These are phyloP conservation scores for Chiloscyllium plagiosum DNA, from an alignment of 2,113 vertebrate species.

Conservation along the genomic window DNA sequence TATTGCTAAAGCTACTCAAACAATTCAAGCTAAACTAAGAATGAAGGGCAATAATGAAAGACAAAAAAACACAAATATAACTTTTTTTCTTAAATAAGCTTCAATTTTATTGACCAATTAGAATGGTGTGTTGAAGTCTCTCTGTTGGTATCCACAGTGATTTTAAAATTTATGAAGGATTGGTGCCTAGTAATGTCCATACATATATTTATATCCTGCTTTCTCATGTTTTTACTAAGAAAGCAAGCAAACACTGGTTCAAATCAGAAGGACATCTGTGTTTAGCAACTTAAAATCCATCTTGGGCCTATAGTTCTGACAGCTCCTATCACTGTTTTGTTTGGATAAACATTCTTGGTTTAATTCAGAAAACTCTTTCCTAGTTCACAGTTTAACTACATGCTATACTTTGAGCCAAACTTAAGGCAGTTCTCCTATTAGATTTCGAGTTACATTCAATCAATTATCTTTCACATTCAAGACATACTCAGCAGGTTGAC, in stretches of 20 bases:
- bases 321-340: not conserved
- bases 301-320: not conserved
- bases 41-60: not conserved
- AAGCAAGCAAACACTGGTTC: not conserved
- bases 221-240: not conserved
- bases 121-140: not conserved
- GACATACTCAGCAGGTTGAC: not conserved
- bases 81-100: not conserved
- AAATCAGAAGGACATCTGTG: not conserved
- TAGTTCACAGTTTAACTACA: not conserved
- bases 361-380: not conserved
- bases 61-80: not conserved
- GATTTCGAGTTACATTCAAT: not conserved
- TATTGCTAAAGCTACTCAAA: not conserved
- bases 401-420: not conserved
- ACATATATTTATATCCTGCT: not conserved
- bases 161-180: not conserved
- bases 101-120: not conserved
- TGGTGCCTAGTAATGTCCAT: not conserved
- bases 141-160: not conserved
- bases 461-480: not conserved
- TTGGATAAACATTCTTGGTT: not conserved
- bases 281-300: not conserved
- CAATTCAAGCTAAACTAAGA: not conserved
- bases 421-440: not conserved